Base-by-base conservation (phyloP, 2,797 vertebrate species). In the Perodicticus potto region DNA sequence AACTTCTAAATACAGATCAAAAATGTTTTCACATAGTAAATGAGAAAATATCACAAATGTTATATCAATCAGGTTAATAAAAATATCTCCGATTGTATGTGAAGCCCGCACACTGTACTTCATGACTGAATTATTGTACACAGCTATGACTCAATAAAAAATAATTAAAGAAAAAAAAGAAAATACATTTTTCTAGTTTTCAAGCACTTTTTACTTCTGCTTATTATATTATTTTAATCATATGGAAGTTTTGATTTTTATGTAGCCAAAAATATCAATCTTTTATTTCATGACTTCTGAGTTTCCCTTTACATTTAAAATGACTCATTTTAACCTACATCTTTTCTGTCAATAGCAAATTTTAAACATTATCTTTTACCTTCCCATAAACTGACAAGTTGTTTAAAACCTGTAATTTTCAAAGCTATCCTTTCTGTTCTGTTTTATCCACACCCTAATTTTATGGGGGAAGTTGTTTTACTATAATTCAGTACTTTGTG, bases 261-360 rank as follows among this genome's bases (percentile, higher is more conserved):
- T n/a, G 7, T 65, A 92, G 13, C 22, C 63, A 59, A 65, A 43
- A 95, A 72, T 61, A 86, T n/a, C 25, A 83, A 67, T 67, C 32
- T 80, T 67, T 84, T 57, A 7, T 91, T 95, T 84, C 32, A 61
- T 85, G 40, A 27, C 16, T 87, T 91, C 67, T 86, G n/a, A 76
- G 11, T 96, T 91, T 92, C 10, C 5, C 55, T 95, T 89, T 95
- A 65, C 17, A 63, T 88, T 95, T 94, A 22, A 55, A 88, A 67
- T 80, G 67, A 57, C 25, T 90, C 55, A 90, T 37, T 92, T 92
- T 93, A 86, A 85, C 5, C 29, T 73, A 40, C 3, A 80, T 85
- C 2, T 80, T 2, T 45, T 81, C 86, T 80, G 85, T 86, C 27
- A 86, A 83, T 87, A 86, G 6, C 29, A 86, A 86, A 65, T 76